Base-by-base conservation (phyloP, 2,113 vertebrate species). In the Corydoras maculifer region DNA sequence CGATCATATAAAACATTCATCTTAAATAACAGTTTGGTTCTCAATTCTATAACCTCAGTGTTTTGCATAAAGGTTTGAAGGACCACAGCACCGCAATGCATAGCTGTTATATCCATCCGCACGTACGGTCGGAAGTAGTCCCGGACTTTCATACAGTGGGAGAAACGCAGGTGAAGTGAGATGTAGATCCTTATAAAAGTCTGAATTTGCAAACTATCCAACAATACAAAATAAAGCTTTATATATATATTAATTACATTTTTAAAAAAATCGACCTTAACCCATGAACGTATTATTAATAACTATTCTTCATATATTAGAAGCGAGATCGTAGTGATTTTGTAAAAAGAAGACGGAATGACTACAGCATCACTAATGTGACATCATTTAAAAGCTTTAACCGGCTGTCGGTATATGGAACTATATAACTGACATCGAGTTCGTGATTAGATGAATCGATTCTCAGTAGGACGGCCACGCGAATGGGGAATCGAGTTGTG, bases 41-140 rank as follows among this genome's bases (percentile, higher is more conserved):
- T 77, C 60, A 75, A 62, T 73, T 67, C 62, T 73, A 57, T 66
- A 65, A 67, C 78, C 77, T 69, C 65, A 55, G 79, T 74, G 65
- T 79, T 78, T 70, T 80, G 81, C 86, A 87, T 74, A 29, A 82
- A 87, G 87, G 86, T 89, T 85, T 89, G 86, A 83, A 84, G 84
- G 86, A 81, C 85, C 90, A 82, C 75, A 85, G 76, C 81, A 87
- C 87, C 80, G 76, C 79, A 82, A 88, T 86, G 84, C 84, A 84
- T 81, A 83, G 81, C 64, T 85, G 85, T 82, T 79, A 77, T 81
- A 88, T 90, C 82, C 77, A 78, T 91, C 84, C 90, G 89, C 89
- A 67, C 65, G 75, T 84, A 85, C 82, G 83, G 83, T 80, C 78
- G 72, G 75, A 88, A 89, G 87, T 88, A 89, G 87, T 86, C 78